Conservation (phyloP, 2,113 vertebrate genomes). For the Corydoras sp. region DNA sequence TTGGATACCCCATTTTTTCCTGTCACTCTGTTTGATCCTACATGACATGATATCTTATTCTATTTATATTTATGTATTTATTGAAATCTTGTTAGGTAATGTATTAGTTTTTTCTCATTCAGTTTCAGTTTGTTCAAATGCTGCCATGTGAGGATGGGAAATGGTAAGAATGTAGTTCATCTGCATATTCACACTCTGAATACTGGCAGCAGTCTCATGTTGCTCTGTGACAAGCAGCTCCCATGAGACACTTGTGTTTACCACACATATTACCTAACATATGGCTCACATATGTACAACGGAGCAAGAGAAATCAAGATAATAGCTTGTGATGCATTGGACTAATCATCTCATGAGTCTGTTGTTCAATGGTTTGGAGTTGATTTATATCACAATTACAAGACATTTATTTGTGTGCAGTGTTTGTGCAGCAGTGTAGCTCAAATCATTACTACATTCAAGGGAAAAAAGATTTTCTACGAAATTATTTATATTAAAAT, state of each 20-base stretch:
- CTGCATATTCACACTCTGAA: background rate
- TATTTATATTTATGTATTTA: background rate
- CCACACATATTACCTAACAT: conserved; percentile 12
- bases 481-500: background rate
- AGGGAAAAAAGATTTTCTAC: no score
- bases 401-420: background rate
- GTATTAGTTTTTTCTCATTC: no score
- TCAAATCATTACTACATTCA: no score
- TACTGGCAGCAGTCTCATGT: background rate
- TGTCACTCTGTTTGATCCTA: conserved; percentile 2
- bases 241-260: conserved; percentile 19
- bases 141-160: background rate
- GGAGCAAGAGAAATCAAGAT: background rate
- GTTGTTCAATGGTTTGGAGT: background rate
- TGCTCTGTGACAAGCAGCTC: conserved; percentile 5
- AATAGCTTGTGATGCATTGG: background rate
- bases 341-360: background rate
- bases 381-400: background rate
- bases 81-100: no score
- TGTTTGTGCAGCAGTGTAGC: no score
- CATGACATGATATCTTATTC: background rate
- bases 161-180: background rate
- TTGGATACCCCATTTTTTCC: background rate
- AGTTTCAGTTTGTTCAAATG: no score
- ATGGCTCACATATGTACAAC: background rate